Conservation (phyloP, 2,113 vertebrate species). For the Marmota flaviventris region DNA sequence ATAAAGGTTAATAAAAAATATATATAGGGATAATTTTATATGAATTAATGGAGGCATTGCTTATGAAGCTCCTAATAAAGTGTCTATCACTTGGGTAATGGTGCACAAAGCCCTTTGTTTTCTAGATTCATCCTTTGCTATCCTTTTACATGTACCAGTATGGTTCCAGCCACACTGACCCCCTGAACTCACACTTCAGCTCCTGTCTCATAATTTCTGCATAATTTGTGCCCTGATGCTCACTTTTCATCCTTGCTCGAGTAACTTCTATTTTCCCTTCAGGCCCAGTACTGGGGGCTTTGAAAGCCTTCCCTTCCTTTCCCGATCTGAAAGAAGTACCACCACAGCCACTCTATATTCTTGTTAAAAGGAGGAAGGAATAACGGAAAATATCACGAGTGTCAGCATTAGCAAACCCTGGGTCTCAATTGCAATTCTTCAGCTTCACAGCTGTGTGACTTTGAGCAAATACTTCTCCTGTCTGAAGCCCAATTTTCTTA, state of each 20-base stretch:
- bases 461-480: background rate
- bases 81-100: background rate
- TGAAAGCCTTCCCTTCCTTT: background rate
- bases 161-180: background rate
- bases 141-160: background rate
- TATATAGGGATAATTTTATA: background rate
- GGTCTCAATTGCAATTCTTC: background rate
- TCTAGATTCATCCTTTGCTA: background rate
- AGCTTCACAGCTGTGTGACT: background rate
- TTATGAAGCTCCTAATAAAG: background rate
- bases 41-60: background rate
- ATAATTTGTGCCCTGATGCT: background rate
- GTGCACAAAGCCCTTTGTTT: background rate
- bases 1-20: background rate
- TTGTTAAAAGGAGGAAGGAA: background rate
- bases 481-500: conserved; percentile 47
- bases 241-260: background rate
- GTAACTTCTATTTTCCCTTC: background rate
- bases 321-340: background rate
- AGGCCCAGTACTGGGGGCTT: background rate
- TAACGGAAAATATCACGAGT: background rate
- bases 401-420: background rate
- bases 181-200: background rate
- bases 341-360: background rate
- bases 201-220: background rate